A percentile compares a stretch with the other conserved stretches of the same genome.
Conservation (phyloP, 2,888 invertebrate genomes). For the Trachelus tabidus region DNA sequence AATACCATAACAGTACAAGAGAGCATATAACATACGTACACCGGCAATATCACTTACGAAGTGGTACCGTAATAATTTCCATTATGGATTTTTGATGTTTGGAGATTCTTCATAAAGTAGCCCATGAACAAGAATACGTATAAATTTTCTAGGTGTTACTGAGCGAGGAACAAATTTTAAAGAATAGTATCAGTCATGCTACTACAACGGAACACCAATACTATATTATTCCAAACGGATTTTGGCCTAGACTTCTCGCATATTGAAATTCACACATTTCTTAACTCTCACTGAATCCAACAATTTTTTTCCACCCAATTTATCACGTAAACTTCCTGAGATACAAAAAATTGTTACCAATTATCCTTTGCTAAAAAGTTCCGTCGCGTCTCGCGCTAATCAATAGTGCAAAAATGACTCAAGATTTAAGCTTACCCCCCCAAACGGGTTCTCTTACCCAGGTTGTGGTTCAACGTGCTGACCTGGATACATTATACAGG, state of each 20-base stretch:
- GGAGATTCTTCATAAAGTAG: not conserved
- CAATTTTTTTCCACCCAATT: not conserved
- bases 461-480: conserved; percentile 12
- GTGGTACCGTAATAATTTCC: not conserved
- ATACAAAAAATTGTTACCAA: not conserved
- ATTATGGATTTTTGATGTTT: not conserved
- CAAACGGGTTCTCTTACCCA: not conserved
- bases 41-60: not conserved
- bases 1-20: not conserved
- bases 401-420: not conserved
- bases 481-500: conserved; percentile 24
- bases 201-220: not conserved
- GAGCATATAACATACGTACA: not conserved
- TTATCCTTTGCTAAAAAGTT: not conserved
- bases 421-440: not conserved
- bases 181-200: not conserved
- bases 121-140: not conserved
- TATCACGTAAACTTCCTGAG: not conserved
- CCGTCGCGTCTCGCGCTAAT: not conserved
- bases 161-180: not conserved
- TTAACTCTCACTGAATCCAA: not conserved
- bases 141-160: not conserved
- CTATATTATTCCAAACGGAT: not conserved
- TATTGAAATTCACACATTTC: too few species aligned
- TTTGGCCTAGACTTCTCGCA: not conserved